A percentile compares a stretch with the other conserved stretches of the same genome.
These are phyloP conservation scores for Hyposoter didymator DNA, from an alignment of 2,888 invertebrate species.

Conservation along the genomic window DNA sequence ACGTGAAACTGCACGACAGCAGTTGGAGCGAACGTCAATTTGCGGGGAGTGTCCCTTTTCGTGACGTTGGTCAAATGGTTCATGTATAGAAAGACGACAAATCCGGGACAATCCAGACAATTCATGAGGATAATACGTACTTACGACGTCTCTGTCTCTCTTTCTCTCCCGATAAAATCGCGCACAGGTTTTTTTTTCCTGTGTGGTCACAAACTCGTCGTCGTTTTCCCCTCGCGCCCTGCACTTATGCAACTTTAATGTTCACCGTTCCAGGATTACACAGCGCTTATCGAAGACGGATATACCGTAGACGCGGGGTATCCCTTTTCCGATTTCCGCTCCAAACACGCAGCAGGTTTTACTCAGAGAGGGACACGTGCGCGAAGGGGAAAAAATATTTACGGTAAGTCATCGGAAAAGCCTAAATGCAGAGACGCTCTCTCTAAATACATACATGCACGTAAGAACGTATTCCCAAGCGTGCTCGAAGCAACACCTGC, in stretches of 20 bases:
- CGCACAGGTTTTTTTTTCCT: constrained; percentile 8
- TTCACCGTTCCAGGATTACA: constrained; percentile 64
- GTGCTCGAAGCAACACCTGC: constrained; percentile 52
- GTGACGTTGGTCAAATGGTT: constrained; percentile 36
- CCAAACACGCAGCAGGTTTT: constrained; percentile 40
- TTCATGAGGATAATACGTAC: constrained; percentile 66
- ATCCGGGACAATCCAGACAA: constrained; percentile 61
- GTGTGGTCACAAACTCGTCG: constrained; percentile 61
- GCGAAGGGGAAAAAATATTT: constrained; percentile 19
- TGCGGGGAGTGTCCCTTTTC: constrained; percentile 26
- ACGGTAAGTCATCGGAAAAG: constrained; percentile 37
- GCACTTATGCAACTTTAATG: constrained; percentile 79
- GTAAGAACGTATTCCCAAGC: constrained; percentile 48
- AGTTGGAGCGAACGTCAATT: constrained; percentile 31
- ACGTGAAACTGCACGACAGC: neutral
- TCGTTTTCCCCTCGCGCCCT: constrained; percentile 73
- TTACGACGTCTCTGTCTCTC: constrained; percentile 49
- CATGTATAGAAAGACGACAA: constrained; percentile 61
- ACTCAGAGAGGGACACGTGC: constrained; percentile 5
- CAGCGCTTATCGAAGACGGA: constrained; percentile 48
- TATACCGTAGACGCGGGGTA: constrained; percentile 34
- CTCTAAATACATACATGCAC: neutral
- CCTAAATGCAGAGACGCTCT: neutral
- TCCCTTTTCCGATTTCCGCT: constrained; percentile 43
- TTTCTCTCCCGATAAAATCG: constrained; percentile 17